Evolutionary conservation across 2,113 vertebrate species (phyloP).

Genomic region (Hemichromis elongatus): DNA sequence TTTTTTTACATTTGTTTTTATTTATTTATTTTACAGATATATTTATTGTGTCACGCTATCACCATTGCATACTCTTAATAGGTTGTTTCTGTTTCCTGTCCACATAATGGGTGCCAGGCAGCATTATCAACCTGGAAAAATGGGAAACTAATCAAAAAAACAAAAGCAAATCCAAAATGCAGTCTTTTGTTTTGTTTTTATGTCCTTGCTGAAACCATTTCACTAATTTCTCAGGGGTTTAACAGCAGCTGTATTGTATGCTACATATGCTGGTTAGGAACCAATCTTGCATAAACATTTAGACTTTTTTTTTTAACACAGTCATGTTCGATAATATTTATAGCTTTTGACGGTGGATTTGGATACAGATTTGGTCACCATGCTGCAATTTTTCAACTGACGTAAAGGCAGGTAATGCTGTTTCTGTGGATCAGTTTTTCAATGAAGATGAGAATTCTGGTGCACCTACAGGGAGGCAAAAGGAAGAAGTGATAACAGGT

Average conservation of each 20-base stretch:
- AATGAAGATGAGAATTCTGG: neutral
- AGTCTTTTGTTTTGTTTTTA: neutral
- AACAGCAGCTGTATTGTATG: neutral
- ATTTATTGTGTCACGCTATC: neutral
- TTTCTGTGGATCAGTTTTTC: neutral
- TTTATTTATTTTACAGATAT: neutral
- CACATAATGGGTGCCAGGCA: neutral
- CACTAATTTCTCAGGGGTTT: neutral
- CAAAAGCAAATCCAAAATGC: neutral
- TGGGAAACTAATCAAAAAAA: neutral
- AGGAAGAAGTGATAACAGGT: neutral
- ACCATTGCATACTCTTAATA: neutral
- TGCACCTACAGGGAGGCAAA: neutral
- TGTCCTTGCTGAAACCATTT: neutral
- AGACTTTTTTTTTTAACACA: neutral
- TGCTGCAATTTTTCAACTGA: neutral
- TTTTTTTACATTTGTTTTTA: neutral
- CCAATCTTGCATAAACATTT: neutral
- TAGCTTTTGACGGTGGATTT: neutral
- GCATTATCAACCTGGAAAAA: neutral
- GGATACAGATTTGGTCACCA: neutral
- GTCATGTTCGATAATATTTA: neutral
- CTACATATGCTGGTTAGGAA: neutral
- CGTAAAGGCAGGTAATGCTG: neutral
- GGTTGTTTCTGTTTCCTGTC: neutral